Base-by-base conservation (phyloP, 1,140 invertebrate genomes). In the Pseudomyrmex pallidus region DNA sequence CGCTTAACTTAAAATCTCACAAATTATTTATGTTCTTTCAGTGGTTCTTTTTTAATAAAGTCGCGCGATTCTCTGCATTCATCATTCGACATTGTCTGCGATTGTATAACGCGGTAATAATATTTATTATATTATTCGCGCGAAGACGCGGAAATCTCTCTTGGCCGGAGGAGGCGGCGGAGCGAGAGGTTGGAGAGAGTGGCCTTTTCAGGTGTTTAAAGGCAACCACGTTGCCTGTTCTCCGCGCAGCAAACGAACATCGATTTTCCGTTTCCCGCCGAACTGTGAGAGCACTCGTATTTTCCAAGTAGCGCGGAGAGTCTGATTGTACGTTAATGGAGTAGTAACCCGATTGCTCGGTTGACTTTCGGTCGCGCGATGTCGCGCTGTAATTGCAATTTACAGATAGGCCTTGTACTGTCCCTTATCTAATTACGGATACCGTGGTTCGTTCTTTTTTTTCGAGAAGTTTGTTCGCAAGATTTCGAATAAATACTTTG, bases 281-380 rank as follows among this genome's bases (percentile, higher is more conserved):
- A 77, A 67, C 9, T 46, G 74, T 61, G 68, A 63, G 62, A 77
- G 66, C 74, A 77, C 50, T 67, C 35, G 74, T 77, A 56, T 77
- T 77, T 77, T 77, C 74, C 74, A 67, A 77, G 63, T 63, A 77
- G 48, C 62, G 50, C 62, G 50, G 13, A 77, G 62, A 67, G 62
- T 67, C 74, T 77, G 50, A 77, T 77, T 77, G 62, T 67, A 77
- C 74, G 52, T 77, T 77, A 77, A 77, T 77, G 74, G 50, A 77
- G 62, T 56, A 46, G 62, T 77, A 77, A 67, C 62, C 63, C 13
- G 62, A 77, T 77, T 77, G 74, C 63, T 77, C 50, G 74, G 74
- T 67, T 77, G 74, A 77, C 74, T 77, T 77, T 62, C 50, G 74
- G 17, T 22, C 1, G 35, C 52, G 50, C 50, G 66, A 25, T 72